Evolutionary conservation across 2,797 vertebrate genomes (phyloP).

Genomic region (Thaleichthys pacificus): DNA sequence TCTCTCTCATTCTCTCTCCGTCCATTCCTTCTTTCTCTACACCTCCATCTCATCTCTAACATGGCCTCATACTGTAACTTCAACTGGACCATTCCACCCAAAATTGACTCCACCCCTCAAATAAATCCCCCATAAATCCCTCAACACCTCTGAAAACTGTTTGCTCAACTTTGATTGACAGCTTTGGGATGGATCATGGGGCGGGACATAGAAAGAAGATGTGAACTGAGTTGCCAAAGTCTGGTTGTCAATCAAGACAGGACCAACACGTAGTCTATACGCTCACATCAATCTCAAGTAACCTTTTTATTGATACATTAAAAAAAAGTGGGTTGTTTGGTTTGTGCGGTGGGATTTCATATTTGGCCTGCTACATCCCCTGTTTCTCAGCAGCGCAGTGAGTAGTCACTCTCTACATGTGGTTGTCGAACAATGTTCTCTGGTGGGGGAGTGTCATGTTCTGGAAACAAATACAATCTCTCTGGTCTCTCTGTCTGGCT

Average conservation of each 20-base stretch:
- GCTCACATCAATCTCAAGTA: neutral
- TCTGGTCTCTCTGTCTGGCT: constrained; percentile 58
- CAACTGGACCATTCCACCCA: neutral
- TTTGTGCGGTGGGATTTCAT: neutral
- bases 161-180: constrained; percentile 59
- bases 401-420: constrained; percentile 31
- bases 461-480: constrained; percentile 57
- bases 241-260: neutral
- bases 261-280: neutral
- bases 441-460: constrained; percentile 57
- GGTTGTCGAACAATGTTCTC: constrained; percentile 45
- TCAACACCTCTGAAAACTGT: constrained; percentile 38
- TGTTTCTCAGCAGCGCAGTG: neutral
- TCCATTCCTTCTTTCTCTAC: constrained; percentile 41
- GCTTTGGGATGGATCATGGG: constrained; percentile 3
- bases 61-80: no score
- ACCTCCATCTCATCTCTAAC: constrained; percentile 23
- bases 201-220: neutral
- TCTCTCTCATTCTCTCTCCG: constrained; percentile 39
- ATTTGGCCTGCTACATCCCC: neutral
- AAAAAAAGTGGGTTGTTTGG: neutral
- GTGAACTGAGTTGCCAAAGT: neutral
- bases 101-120: constrained; percentile 42
- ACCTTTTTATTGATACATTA: neutral
- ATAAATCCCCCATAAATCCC: constrained; percentile 55